Base-by-base conservation (phyloP, 1,140 invertebrate genomes). In the Drosophila rhopaloa region DNA sequence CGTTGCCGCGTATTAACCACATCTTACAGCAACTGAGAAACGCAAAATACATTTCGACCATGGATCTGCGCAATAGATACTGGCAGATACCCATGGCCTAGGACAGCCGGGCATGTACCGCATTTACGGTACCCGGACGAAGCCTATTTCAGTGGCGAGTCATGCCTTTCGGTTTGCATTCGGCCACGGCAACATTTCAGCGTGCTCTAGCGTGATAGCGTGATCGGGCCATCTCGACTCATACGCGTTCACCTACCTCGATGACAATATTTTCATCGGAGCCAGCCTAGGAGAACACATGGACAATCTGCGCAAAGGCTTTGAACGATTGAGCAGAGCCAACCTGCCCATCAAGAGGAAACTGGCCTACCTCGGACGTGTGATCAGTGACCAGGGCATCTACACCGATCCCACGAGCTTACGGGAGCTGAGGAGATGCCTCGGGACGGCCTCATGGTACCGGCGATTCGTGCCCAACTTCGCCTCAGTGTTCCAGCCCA, bases 381-480 rank as follows among this genome's bases (percentile, higher is more conserved):
- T 14, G 40, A 14, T 11, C 40, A 11, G 61, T 48, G 4, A 48
- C 55, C n/a, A 32, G 8, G 35, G 38, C 24, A 44, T 19, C 5
- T n/a, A 40, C 13, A 40, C 38, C 11, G 38, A 40, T 6, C 55
- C 4, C 29, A 32, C 29, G 29, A 32, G 50, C 59, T 24, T 24
- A 24, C 24, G 24, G 3, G 3, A 24, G 24, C 3, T 24, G 24
- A 4, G 24, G 24, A 24, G 24, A 24, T 24, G 24, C 24, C 24
- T 24, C 4, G 3, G 24, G 24, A 7, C n/a, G n/a, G n/a, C n/a
- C n/a, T n/a, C n/a, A n/a, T 73, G 70, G 56, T 60, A 73, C 38
- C 24, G 70, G 7, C 55, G 61, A n/a, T 73, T 73, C n/a, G 56
- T 73, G 0, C 44, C 44, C 13, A 47, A 73, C 16, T 59, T 73